Conservation (phyloP, 2,888 invertebrate genomes). For the Hypolimnas misippus region DNA sequence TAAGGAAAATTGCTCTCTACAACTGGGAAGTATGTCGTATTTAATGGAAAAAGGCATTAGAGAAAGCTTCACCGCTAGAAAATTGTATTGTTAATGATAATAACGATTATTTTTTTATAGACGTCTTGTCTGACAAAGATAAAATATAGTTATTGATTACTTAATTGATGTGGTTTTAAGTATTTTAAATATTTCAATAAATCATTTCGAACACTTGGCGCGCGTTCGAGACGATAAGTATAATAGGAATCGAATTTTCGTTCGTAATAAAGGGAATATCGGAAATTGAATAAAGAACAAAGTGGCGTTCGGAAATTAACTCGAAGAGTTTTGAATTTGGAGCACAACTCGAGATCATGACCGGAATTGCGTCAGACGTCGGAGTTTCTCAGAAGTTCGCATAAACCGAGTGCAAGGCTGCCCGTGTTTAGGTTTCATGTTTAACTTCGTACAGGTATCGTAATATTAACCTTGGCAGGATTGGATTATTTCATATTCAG, state of each 20-base stretch:
- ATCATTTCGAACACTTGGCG: slow-evolving; percentile 21
- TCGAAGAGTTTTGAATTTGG: slow-evolving; percentile 76
- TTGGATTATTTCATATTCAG: slow-evolving; percentile 12
- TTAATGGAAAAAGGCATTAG: neutral
- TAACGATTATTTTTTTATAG: neutral
- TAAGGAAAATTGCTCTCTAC: neutral
- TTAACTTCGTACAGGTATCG: slow-evolving; percentile 22
- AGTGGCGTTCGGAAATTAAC: slow-evolving; percentile 83
- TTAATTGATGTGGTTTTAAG: slow-evolving; percentile 48
- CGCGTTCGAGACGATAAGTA: slow-evolving; percentile 25
- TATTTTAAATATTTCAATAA: slow-evolving; percentile 39
- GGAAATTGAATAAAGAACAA: slow-evolving; percentile 84
- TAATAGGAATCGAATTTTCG: slow-evolving; percentile 58
- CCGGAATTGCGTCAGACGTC: slow-evolving; percentile 79
- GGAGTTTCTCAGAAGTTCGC: slow-evolving; percentile 75
- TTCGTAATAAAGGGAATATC: slow-evolving; percentile 66
- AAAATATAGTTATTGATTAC: neutral
- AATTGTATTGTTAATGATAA: neutral
- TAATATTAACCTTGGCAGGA: slow-evolving; percentile 28
- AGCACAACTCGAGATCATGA: slow-evolving; percentile 70
- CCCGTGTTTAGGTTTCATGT: slow-evolving; percentile 55
- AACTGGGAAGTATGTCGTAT: neutral
- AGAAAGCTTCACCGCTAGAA: neutral
- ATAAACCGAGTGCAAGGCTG: slow-evolving; percentile 68
- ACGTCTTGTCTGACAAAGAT: neutral